Percentiles rank a stretch among this genome's conserved stretches.
Evolutionary conservation across 1,140 invertebrate species (phyloP).

Genomic region (Sycophila sp.): DNA sequence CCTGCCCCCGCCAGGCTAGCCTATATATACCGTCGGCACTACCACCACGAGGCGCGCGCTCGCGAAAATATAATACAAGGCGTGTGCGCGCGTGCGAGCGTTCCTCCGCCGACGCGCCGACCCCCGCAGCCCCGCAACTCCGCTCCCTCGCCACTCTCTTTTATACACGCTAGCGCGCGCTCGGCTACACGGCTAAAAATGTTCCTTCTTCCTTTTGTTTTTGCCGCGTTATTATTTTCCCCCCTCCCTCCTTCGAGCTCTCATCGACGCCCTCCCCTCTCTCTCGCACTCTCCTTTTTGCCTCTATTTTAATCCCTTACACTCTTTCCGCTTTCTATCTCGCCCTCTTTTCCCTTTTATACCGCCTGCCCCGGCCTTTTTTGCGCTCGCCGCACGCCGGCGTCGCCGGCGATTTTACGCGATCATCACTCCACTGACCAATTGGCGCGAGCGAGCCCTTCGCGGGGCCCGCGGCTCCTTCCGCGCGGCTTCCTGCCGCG

Average conservation of each 20-base stretch:
- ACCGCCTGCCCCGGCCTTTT: not conserved
- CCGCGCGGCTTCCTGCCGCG: too few species aligned
- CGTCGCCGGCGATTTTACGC: conserved; percentile 7
- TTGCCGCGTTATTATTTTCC: conserved; percentile 26
- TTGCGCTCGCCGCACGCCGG: not conserved
- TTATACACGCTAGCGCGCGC: conserved; percentile 6
- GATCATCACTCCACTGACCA: conserved; percentile 15
- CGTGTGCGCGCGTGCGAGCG: not conserved
- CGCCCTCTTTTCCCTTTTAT: not conserved
- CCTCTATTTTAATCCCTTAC: conserved; percentile 40
- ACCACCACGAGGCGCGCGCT: not conserved
- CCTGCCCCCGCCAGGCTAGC: not conserved
- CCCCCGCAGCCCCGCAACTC: not conserved
- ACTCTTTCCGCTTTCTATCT: conserved; percentile 15
- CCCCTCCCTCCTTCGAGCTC: not conserved
- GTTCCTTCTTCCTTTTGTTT: conserved; percentile 29
- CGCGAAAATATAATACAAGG: conserved; percentile 29
- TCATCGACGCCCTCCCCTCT: not conserved
- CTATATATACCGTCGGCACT: not conserved
- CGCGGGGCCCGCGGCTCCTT: too few species aligned
- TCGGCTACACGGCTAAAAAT: conserved; percentile 19
- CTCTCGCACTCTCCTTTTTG: conserved; percentile 32
- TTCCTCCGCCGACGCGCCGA: not conserved
- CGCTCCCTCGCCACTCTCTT: not conserved
- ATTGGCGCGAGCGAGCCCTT: conserved; percentile 12